Evolutionary conservation across 2,797 vertebrate species (phyloP), one percentile per base, ranked within the genome.

Genomic region (Eremophila alpestris): DNA sequence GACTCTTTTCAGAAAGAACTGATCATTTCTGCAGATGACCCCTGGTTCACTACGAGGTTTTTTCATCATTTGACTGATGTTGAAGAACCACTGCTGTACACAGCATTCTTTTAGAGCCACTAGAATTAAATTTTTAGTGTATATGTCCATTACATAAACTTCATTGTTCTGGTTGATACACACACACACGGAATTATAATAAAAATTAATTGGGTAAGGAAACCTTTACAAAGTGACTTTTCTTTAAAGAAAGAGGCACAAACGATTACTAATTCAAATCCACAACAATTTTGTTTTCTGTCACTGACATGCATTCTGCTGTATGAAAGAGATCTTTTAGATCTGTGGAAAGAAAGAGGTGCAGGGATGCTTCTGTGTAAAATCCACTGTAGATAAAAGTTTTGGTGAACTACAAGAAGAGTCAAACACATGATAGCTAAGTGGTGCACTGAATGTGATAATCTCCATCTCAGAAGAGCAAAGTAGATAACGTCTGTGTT

Each of bases 261-360:
- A 68, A 30, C 0, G 0, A 55, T 9, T 67, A 20, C 7, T 55
- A 63, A 56, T 19, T 30, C 15, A 34, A 36, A 0, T 0, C 23
- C 17, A 49, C 12, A 78, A 51, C 4, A 22, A 29, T 84, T 92
- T 87, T 30, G 5, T 75, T 56, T 75, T 24, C 27, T 64, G 13
- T 17, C 51, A 62, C 27, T 65, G 29, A 9, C 15, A 54, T 5
- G 17, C 6, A 9, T 64, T 69, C 17, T 62, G 24, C 22, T 41
- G 10, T 16, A 13, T 52, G 32, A 80, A 55, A 77, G 15, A 27
- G 3, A 22, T 63, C 10, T 54, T 40, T 76, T 34, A 70, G 45
- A 56, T 67, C 26, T 59, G 43, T 70, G 56, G 24, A 67, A 80
- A 18, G 16, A 70, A 70, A 15, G 19, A 81, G 9, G 10, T 32